A percentile compares a stretch with the other conserved stretches of the same genome.
Evolutionary conservation across 1,140 invertebrate genomes (phyloP).

Genomic region (Bombus breviceps): DNA sequence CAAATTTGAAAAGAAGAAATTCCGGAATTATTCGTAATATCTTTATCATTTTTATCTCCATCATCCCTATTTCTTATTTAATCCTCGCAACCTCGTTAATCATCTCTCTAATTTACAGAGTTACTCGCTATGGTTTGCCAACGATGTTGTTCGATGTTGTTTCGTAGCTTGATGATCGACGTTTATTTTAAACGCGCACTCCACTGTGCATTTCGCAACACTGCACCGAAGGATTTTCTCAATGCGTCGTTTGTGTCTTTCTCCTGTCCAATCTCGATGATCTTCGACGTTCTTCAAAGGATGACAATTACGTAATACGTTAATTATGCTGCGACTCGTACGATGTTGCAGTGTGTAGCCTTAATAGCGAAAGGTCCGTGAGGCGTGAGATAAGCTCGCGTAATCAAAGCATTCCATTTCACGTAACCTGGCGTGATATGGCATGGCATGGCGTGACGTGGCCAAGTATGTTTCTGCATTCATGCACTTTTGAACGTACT

Average conservation of each 20-base stretch:
- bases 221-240: too few species aligned
- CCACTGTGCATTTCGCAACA: too few species aligned
- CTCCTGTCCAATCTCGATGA: neutral
- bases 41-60: too few species aligned
- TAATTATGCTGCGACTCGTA: conserved; percentile 20
- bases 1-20: too few species aligned
- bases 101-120: too few species aligned
- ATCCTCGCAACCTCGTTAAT: too few species aligned
- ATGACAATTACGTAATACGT: neutral
- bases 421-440: conserved; percentile 48
- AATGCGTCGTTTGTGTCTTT: neutral
- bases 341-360: neutral
- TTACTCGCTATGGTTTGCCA: too few species aligned
- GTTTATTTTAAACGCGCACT: too few species aligned
- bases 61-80: too few species aligned
- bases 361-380: conserved; percentile 29
- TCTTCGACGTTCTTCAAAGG: neutral
- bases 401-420: conserved; percentile 62
- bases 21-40: too few species aligned
- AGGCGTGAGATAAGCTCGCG: conserved; percentile 59
- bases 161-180: too few species aligned
- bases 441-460: conserved; percentile 51
- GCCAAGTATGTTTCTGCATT: conserved; percentile 36
- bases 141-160: too few species aligned
- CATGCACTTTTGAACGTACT: conserved; percentile 38